Conservation (phyloP, 1,140 invertebrate species). For the Heterodera schachtii region DNA sequence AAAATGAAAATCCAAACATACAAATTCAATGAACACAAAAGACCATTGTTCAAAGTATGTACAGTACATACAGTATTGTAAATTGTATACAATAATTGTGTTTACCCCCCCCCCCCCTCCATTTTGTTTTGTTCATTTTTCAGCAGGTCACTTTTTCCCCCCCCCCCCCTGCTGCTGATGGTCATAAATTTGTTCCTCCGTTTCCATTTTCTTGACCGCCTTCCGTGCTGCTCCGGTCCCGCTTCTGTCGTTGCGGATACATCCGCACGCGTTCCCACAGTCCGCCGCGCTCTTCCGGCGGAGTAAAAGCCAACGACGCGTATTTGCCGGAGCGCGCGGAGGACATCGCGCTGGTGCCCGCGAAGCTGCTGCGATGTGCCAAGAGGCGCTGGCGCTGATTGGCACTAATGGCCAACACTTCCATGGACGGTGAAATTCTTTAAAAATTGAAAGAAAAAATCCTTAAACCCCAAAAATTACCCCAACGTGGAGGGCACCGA, state of each 20-base stretch:
- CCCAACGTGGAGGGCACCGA: conserved; percentile 8
- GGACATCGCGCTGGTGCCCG: neutral
- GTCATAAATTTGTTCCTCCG: no score
- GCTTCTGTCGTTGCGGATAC: neutral
- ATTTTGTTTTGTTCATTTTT: no score
- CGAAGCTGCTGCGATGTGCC: conserved; percentile 16
- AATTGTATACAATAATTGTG: no score
- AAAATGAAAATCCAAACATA: no score
- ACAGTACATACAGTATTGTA: no score
- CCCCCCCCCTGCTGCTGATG: no score
- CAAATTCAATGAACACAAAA: no score
- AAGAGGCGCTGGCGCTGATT: neutral
- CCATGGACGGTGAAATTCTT: conserved; percentile 23
- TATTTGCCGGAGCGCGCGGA: conserved; percentile 17
- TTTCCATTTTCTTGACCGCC: neutral
- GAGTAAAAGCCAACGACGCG: conserved; percentile 7
- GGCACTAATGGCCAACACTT: conserved; percentile 7
- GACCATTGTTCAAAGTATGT: no score
- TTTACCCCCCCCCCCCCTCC: no score
- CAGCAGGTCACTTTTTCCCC: no score
- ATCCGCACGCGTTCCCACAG: neutral
- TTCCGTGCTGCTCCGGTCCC: neutral
- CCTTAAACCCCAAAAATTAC: neutral
- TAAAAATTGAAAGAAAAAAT: neutral
- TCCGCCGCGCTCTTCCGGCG: conserved; percentile 16